Evolutionary conservation across 2,797 vertebrate species (phyloP).

Genomic region (Coracias cyanogaster): DNA sequence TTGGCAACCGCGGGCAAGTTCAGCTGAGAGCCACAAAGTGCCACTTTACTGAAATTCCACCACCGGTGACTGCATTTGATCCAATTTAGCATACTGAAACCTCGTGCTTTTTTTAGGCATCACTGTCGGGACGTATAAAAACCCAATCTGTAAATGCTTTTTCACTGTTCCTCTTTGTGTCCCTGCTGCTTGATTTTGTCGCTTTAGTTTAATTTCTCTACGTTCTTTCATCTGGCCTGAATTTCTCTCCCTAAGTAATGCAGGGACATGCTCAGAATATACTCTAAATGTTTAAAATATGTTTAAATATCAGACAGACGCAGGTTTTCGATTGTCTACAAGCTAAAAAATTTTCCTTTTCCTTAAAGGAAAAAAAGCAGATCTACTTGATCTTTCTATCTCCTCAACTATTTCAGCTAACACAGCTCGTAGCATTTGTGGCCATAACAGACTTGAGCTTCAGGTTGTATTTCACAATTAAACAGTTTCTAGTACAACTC

Average conservation of each 20-base stretch:
- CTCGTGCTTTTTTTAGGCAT: neutral
- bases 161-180: neutral
- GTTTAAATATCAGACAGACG: neutral
- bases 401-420: neutral
- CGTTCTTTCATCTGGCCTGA: neutral
- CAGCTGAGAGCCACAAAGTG: neutral
- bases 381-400: neutral
- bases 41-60: neutral
- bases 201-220: neutral
- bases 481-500: neutral
- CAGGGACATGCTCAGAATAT: neutral
- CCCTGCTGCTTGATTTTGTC: neutral
- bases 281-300: neutral
- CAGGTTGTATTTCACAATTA: neutral
- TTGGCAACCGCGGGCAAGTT: accelerated
- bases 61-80: neutral
- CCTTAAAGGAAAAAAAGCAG: neutral
- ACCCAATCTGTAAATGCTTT: neutral
- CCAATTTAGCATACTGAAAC: neutral
- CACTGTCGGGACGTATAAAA: neutral
- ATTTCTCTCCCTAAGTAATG: neutral
- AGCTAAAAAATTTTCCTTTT: neutral
- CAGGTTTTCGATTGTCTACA: neutral
- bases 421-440: neutral
- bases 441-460: neutral